phyloP scores from a whole-genome alignment of 37 sponge, comb jelly and placozoan species.

The Geodia barretti region DNA sequence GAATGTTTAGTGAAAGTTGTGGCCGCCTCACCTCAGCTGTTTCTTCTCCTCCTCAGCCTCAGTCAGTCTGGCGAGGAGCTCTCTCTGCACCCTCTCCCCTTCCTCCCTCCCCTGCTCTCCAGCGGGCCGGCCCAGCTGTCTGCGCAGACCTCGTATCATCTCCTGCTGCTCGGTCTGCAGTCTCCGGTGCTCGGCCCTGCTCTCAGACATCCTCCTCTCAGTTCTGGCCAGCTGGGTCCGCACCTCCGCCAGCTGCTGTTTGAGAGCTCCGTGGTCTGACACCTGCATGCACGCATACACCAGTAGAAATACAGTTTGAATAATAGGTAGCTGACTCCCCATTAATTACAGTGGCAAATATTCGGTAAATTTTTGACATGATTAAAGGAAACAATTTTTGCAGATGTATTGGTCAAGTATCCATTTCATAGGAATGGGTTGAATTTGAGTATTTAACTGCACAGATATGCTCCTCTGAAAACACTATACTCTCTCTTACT shows the following conservation, averaged over 20 bases:
- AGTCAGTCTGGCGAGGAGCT: slow-evolving; percentile 7
- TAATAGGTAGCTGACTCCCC: too few relatives aligned
- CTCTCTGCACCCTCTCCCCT: slow-evolving; percentile 26
- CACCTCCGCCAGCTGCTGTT: slow-evolving; percentile 3
- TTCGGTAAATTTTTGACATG: too few relatives aligned
- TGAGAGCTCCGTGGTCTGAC: slow-evolving; percentile 6
- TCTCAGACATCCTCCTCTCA: slow-evolving; percentile 19
- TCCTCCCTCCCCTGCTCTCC: slow-evolving; percentile 31
- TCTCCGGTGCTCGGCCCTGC: slow-evolving; percentile 4
- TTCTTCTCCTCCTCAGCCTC: slow-evolving; percentile 22
- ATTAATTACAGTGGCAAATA: too few relatives aligned
- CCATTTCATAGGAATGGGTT: too few relatives aligned
- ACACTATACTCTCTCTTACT: too few relatives aligned
- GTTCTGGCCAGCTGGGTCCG: slow-evolving; percentile 5
- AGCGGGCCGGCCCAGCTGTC: slow-evolving; percentile 1
- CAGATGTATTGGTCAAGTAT: too few relatives aligned
- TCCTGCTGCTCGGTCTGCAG: slow-evolving; percentile 32
- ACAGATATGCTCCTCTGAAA: too few relatives aligned
- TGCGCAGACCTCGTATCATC: slow-evolving; percentile 28
- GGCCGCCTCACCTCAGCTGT: slow-evolving; percentile 40
- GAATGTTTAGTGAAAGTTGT: too few relatives aligned
- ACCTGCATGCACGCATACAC: not conserved
- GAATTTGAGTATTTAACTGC: too few relatives aligned
- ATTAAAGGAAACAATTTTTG: too few relatives aligned
- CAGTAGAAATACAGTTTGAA: too few relatives aligned